These are phyloP conservation scores for Gallinago jamesoni DNA, from an alignment of 2,113 vertebrate species.

Conservation along the genomic window DNA sequence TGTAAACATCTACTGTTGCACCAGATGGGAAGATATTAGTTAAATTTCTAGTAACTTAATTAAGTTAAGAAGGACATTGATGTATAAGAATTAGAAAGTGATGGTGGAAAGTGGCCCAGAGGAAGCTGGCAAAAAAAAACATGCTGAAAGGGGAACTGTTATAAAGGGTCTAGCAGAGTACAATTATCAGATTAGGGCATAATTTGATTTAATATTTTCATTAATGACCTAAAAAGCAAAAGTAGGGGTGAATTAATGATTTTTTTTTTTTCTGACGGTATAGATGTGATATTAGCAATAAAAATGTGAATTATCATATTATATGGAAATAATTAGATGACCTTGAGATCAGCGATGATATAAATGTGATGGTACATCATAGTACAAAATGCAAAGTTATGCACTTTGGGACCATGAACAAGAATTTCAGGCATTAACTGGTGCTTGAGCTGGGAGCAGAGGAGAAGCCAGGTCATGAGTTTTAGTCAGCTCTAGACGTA, in stretches of 20 bases:
- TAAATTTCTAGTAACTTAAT: not conserved
- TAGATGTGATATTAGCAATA: not conserved
- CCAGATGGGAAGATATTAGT: not conserved
- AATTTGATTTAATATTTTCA: not conserved
- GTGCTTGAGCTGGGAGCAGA: not conserved
- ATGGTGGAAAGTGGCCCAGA: not conserved
- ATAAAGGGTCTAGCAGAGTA: not conserved
- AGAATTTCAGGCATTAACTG: not conserved
- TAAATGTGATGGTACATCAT: not conserved
- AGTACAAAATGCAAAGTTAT: constrained; percentile 20
- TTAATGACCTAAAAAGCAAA: not conserved
- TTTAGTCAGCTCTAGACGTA: not conserved
- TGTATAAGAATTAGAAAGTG: not conserved
- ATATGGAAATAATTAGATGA: constrained; percentile 49
- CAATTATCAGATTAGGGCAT: not conserved
- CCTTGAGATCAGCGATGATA: constrained; percentile 13
- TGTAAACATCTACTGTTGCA: not conserved
- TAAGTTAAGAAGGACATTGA: not conserved
- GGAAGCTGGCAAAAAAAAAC: not conserved
- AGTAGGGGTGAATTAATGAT: not conserved
- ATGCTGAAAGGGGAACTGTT: not conserved
- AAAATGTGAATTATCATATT: constrained; percentile 36
- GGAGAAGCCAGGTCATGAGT: not conserved
- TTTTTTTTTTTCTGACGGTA: not conserved
- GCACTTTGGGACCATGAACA: constrained; percentile 15